phyloP scores from a whole-genome alignment of 2,888 invertebrate species.

The Digitonthophagus gazella region DNA sequence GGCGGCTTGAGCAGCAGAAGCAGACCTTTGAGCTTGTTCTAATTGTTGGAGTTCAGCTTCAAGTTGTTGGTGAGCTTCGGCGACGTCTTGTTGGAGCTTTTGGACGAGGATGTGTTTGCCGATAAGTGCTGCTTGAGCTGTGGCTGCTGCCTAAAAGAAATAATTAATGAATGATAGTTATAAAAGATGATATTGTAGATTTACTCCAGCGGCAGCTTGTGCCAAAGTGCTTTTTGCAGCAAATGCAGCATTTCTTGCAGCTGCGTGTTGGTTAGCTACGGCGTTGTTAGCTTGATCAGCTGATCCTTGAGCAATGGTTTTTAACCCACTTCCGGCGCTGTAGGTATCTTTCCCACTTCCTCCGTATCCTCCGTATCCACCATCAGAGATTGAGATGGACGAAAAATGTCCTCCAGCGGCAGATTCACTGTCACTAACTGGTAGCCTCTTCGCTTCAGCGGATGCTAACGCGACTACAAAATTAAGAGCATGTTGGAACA shows the following conservation, averaged over 20 bases:
- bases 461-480: constrained; percentile 14
- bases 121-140: constrained; percentile 63
- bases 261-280: constrained; percentile 62
- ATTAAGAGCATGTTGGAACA: background rate
- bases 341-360: constrained; percentile 52
- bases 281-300: constrained; percentile 69
- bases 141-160: constrained; percentile 57
- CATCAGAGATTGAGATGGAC: constrained; percentile 6
- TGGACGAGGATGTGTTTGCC: constrained; percentile 57
- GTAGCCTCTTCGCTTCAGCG: constrained; percentile 2
- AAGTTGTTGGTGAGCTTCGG: constrained; percentile 65
- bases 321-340: constrained; percentile 63
- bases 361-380: constrained; percentile 22
- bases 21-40: constrained; percentile 69
- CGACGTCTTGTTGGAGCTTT: constrained; percentile 70
- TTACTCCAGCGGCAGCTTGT: constrained; percentile 64
- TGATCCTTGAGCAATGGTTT: constrained; percentile 63
- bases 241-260: constrained; percentile 69
- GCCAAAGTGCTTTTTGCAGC: constrained; percentile 68
- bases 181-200: constrained; percentile 13
- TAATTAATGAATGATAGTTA: constrained; percentile 1
- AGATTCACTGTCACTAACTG: constrained; percentile 27
- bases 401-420: constrained; percentile 29
- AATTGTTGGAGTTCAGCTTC: constrained; percentile 71
- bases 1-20: constrained; percentile 69